These are phyloP conservation scores for Drosophila lini DNA, from an alignment of 1,140 invertebrate species.

Conservation along the genomic window DNA sequence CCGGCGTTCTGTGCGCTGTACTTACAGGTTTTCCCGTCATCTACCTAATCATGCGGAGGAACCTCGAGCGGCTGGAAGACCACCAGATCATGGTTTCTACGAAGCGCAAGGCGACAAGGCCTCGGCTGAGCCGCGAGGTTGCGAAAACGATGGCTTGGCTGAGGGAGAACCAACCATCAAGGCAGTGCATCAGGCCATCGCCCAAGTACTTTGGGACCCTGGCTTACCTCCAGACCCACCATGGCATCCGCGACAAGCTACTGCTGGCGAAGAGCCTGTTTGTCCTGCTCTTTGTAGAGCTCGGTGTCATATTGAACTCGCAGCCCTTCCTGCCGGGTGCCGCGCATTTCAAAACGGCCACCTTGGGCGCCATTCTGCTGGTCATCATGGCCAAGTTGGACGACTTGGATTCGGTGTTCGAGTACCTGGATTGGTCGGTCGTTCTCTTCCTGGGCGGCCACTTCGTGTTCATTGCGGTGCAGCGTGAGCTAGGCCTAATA, in stretches of 20 bases:
- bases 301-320: slow-evolving; percentile 89
- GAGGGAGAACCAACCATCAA: neutral
- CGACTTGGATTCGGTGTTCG: slow-evolving; percentile 89
- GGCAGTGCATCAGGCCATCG: slow-evolving; percentile 84
- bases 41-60: slow-evolving; percentile 89
- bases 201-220: slow-evolving; percentile 85
- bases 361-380: slow-evolving; percentile 88
- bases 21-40: slow-evolving; percentile 88
- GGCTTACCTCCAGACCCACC: slow-evolving; percentile 42
- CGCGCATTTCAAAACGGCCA: slow-evolving; percentile 58
- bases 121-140: slow-evolving; percentile 90
- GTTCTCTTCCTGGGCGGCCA: slow-evolving; percentile 91
- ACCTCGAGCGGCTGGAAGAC: slow-evolving; percentile 87
- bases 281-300: slow-evolving; percentile 87
- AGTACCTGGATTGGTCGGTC: slow-evolving; percentile 91
- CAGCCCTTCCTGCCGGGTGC: slow-evolving; percentile 86
- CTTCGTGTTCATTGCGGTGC: slow-evolving; percentile 91
- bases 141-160: slow-evolving; percentile 88
- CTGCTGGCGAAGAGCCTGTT: slow-evolving; percentile 88
- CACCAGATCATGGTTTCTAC: slow-evolving; percentile 90
- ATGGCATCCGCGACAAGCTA: slow-evolving; percentile 85
- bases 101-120: slow-evolving; percentile 90
- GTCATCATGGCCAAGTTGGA: slow-evolving; percentile 87
- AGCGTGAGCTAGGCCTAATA: slow-evolving; percentile 88
- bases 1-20: slow-evolving; percentile 89